Evolutionary conservation across 2,113 vertebrate species (phyloP).

Genomic region (Abramis brama): DNA sequence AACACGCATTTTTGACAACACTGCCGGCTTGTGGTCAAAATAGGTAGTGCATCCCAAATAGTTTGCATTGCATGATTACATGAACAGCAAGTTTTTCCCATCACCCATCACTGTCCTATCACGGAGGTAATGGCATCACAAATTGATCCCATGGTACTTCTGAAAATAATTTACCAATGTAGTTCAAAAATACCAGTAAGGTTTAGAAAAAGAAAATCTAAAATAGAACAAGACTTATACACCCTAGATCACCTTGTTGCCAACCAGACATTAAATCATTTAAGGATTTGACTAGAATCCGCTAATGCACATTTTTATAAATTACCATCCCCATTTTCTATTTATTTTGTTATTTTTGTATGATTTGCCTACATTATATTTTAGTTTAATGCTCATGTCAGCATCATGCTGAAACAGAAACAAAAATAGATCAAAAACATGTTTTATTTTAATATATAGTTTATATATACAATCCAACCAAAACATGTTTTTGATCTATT

Average conservation of each 20-base stretch:
- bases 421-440: too few species aligned
- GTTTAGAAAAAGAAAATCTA: not conserved
- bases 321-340: not conserved
- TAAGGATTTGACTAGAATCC: not conserved
- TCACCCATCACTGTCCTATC: not conserved
- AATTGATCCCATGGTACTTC: not conserved
- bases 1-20: not conserved
- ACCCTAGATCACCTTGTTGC: not conserved
- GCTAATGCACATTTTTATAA: not conserved
- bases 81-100: not conserved
- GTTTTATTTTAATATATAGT: too few species aligned
- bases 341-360: too few species aligned
- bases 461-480: too few species aligned
- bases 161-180: not conserved
- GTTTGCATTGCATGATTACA: not conserved
- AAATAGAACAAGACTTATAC: not conserved
- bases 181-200: not conserved
- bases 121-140: not conserved
- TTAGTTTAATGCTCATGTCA: too few species aligned
- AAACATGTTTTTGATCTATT: too few species aligned
- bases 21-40: slow-evolving; percentile 3
- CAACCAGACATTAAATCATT: not conserved
- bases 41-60: not conserved
- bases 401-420: too few species aligned
- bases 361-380: too few species aligned